These are phyloP conservation scores for Oscarella lobularis DNA, from an alignment of 37 sponge, comb jelly and placozoan species.

Conservation along the genomic window DNA sequence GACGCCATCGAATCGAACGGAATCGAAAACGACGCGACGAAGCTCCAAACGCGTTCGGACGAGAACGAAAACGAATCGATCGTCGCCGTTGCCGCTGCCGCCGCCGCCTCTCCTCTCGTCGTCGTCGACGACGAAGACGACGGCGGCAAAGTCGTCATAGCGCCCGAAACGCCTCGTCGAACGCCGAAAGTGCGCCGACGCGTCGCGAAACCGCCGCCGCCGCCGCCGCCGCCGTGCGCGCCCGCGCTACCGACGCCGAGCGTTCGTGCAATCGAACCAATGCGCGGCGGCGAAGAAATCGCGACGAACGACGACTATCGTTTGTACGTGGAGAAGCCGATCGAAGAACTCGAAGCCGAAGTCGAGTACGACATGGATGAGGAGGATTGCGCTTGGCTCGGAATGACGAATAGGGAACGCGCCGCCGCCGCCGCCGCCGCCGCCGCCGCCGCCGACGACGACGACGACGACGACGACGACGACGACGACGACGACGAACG, in stretches of 20 bases:
- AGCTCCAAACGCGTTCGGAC: no score
- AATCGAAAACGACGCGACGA: conserved; percentile 2
- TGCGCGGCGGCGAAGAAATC: neutral
- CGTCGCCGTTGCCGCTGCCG: no score
- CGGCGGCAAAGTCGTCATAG: neutral
- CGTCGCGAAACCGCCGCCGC: no score
- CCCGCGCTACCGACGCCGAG: no score
- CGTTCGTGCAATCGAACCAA: no score
- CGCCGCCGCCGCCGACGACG: conserved; percentile 2
- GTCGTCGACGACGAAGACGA: no score
- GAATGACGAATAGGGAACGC: conserved; percentile 77
- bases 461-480: conserved; percentile 54
- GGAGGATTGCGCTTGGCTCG: conserved; percentile 93
- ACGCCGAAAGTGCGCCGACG: no score
- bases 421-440: conserved; percentile 51
- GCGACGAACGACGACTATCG: conserved; percentile 4
- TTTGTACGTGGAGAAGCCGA: conserved; percentile 54
- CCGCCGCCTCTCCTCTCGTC: no score
- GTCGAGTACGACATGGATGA: conserved; percentile 99
- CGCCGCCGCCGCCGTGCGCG: no score
- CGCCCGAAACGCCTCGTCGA: neutral
- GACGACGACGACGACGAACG: conserved; percentile 15
- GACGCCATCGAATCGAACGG: no score
- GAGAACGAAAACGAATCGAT: no score
- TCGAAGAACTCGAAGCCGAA: conserved; percentile 71